Evolutionary conservation across 2,797 vertebrate species (phyloP), one percentile per base, ranked within the genome.

Genomic region (Dendrocincla fuliginosa): DNA sequence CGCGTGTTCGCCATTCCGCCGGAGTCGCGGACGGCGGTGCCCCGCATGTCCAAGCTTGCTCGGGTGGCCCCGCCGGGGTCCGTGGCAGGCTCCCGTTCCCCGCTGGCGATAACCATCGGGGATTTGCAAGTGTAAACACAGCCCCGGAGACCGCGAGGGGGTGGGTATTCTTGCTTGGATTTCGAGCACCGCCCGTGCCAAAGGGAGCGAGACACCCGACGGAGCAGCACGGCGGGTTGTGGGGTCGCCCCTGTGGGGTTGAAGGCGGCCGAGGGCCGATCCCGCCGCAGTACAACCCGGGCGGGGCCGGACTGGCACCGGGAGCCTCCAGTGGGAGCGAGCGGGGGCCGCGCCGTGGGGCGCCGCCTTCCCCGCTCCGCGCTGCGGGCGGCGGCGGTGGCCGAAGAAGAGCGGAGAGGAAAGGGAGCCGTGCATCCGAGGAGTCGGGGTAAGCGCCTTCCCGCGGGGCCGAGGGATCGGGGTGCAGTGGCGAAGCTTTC

Each of bases 401-500:
- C 47, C 42, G n/a, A 6, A 37, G n/a, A 15, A 39, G 30, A 33
- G 37, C 9, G 39, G n/a, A 60, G n/a, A 35, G 42, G 11, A 50
- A 50, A 27, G 11, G n/a, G 41, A 63, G 47, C 57, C 28, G 10
- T 3, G 75, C 4, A 28, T 13, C 27, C 77, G 25, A 68, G 15
- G 14, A 81, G 44, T 33, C 39, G 14, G 67, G 84, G 73, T 63
- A 76, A 70, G 55, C 28, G 15, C 49, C 35, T 65, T 44, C 27
- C 42, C 22, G 73, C 20, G 56, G 23, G 73, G 42, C 25, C 25
- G 28, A 13, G n/a, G 64, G 84, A 47, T 35, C 63, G 89, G 68
- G 79, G 47, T 98, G 98, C 95, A 98, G 14, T 98, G 96, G 90
- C 98, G 30, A 91, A 67, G 65, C 55, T 82, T 95, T 97, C 95